Evolutionary conservation across 2,797 vertebrate genomes (phyloP), one percentile per base, ranked within the genome.

Genomic region (Paedocypris micromegethes): DNA sequence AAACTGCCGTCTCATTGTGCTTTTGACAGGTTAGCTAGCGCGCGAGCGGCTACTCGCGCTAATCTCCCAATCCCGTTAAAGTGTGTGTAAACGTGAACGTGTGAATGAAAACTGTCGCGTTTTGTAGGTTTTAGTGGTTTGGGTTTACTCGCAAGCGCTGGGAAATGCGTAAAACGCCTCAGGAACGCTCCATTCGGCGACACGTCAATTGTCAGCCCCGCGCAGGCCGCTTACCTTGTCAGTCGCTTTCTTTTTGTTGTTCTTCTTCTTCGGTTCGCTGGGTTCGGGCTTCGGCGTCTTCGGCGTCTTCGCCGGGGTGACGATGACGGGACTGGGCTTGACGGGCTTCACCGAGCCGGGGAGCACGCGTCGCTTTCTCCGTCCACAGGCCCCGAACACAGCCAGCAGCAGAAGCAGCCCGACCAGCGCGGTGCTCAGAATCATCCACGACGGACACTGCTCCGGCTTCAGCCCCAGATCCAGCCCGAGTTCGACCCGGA

Each of bases 381-480:
- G 42, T 53, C 65, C 40, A 68, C 88, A 90, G 62, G 89, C 77
- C 61, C 77, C 90, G 77, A 87, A 79, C 64, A 86, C 23, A 23
- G 23, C 62, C 50, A 80, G 75, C 44, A 90, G 67, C 48, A 91
- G 77, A 67, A 94, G 66, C 68, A 94, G 76, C 58, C 83, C 92
- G 63, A 85, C 70, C 6, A 86, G 82, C 49, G 80, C 86, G 68
- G 91, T 82, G 3, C 83, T 83, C 71, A 94, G 78, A 59, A 94
- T 80, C 5, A 93, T 80, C 94, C 94, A 96, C 63, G 88, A 84
- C 67, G 93, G 93, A 77, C 89, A 92, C 23, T 84, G 79, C 72
- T 93, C 91, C 9, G 93, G 93, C 76, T 92, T 88, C 71, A 95
- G 80, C 70, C 92, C 93, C 59, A 94, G 64, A 64, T 94, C 91